Base-by-base conservation (phyloP, 2,888 invertebrate genomes). In the Polyploca ridens region DNA sequence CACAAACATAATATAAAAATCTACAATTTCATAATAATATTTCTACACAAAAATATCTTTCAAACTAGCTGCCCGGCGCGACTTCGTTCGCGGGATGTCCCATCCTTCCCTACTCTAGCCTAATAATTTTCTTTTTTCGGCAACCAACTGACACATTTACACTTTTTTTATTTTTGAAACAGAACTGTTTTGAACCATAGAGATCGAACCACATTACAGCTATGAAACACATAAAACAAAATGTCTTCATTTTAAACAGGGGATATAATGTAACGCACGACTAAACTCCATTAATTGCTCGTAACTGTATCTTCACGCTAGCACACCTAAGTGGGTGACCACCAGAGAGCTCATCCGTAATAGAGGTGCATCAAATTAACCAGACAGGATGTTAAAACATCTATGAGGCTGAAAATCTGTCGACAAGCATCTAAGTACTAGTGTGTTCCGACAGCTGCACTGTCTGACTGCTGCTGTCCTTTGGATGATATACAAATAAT, bases 251-350 rank as follows among this genome's bases (percentile, higher is more conserved):
- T 19, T 54, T 0, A 3, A 8, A 54, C 5, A 49, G 10, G 7
- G 54, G 4, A 19, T 14, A 6, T 0, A 19, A 10, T 54, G 72
- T 62, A 70, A 72, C 74, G 74, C 68, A 67, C 68, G 74, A 75
- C 46, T 74, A 70, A 35, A 62, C 44, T 19, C 19, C 64, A 65
- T 61, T 75, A 69, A 75, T 70, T 72, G 66, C 62, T 68, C 27
- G 41, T 63, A 65, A 64, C 69, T 60, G 66, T 65, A 54, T 13
- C 75, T 75, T 73, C 73, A 75, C 71, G 74, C 71, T 73, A 19
- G 35, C 10, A 46, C 64, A 67, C 41, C 19, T 69, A 71, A 69
- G 67, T 76, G 68, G 76, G 74, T 76, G 68, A 73, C 64, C 66
- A 73, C 64, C 66, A 65, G 71, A 62, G 64, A 62, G 62, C 65